Conservation (phyloP, 2,113 vertebrate species). For the Isichthys henryi region DNA sequence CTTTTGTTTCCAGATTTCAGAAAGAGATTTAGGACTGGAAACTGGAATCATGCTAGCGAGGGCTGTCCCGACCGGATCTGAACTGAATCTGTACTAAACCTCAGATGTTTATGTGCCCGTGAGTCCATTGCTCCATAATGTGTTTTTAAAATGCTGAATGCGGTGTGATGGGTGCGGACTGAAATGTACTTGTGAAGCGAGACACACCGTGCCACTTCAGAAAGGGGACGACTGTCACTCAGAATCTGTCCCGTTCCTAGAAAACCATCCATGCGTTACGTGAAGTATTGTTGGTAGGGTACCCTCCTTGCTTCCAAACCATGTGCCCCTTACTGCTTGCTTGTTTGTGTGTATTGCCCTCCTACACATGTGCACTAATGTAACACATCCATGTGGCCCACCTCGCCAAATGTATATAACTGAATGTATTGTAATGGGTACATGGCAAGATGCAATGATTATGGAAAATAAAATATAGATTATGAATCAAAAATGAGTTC, state of each 20-base stretch:
- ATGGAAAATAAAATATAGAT: slow-evolving; percentile 28
- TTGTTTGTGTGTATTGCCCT: neutral
- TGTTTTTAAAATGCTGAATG: neutral
- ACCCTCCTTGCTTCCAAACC: neutral
- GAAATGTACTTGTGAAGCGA: neutral
- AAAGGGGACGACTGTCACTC: neutral
- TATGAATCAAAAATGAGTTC: neutral
- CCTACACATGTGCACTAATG: slow-evolving; percentile 60
- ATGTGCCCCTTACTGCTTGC: neutral
- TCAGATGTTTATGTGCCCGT: neutral
- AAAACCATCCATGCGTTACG: neutral
- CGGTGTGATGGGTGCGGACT: neutral
- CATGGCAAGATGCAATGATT: slow-evolving; percentile 47
- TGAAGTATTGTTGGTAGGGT: neutral
- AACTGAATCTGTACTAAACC: neutral
- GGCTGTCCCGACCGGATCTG: neutral
- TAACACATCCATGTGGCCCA: slow-evolving; percentile 58
- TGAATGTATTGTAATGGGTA: slow-evolving; percentile 68
- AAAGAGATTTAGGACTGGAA: neutral
- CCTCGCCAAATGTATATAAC: slow-evolving; percentile 67
- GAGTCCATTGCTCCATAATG: neutral
- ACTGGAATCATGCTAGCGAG: neutral
- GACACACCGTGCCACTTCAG: neutral
- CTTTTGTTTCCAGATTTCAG: neutral
- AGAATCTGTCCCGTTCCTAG: neutral